Conservation (phyloP, 1,140 invertebrate species). For the Teleopsis dalmanni region DNA sequence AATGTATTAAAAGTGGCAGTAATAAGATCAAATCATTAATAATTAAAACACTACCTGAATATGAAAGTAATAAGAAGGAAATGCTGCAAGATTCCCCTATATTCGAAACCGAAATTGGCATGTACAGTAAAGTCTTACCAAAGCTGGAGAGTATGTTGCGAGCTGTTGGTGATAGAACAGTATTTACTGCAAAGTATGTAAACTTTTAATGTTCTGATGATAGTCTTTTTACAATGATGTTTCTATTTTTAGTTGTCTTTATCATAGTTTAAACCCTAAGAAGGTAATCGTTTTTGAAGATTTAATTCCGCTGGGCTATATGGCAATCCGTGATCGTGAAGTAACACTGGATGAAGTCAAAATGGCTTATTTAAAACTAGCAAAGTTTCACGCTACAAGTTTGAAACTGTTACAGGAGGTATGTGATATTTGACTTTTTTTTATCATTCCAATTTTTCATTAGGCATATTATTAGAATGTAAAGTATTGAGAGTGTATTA, state of each 20-base stretch:
- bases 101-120: slow-evolving; percentile 15
- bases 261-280: slow-evolving; percentile 14
- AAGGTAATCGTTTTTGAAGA: slow-evolving; percentile 30
- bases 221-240: background rate
- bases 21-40: slow-evolving; percentile 8
- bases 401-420: slow-evolving; percentile 14
- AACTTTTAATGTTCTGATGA: background rate
- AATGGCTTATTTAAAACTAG: slow-evolving; percentile 18
- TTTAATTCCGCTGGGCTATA: slow-evolving; percentile 19
- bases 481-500: too few species aligned
- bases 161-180: slow-evolving; percentile 2
- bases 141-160: slow-evolving; percentile 19
- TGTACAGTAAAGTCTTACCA: slow-evolving; percentile 18
- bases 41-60: slow-evolving; percentile 7
- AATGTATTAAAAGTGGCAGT: background rate
- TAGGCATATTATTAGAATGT: too few species aligned
- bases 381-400: slow-evolving; percentile 31
- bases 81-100: slow-evolving; percentile 4
- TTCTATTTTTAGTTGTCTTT: background rate
- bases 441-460: too few species aligned
- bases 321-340: slow-evolving; percentile 17
- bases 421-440: too few species aligned
- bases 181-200: slow-evolving; percentile 9
- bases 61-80: slow-evolving; percentile 6
- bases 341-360: slow-evolving; percentile 14